Evolutionary conservation across 2,797 vertebrate species (phyloP).

Genomic region (Chloroceryle amazona): DNA sequence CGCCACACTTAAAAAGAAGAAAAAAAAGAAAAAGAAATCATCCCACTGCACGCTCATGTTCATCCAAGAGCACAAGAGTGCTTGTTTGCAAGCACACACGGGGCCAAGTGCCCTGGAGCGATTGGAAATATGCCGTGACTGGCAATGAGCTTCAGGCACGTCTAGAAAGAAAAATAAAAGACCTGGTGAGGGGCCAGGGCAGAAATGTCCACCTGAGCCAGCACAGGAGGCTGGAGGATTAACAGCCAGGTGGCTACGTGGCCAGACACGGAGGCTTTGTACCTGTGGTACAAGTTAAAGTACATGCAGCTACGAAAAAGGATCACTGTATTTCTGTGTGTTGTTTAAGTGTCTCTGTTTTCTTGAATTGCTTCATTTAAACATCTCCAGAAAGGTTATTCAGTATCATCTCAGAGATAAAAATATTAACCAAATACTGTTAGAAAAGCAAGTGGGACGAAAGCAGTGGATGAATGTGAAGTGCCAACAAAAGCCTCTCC

Average conservation of each 20-base stretch:
- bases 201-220: not conserved
- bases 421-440: not conserved
- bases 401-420: not conserved
- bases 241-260: accelerated
- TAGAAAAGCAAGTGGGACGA: not conserved
- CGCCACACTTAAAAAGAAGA: not conserved
- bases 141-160: not conserved
- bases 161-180: not conserved
- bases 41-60: not conserved
- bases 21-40: not conserved
- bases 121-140: not conserved
- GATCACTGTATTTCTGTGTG: not conserved
- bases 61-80: not conserved
- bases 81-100: not conserved
- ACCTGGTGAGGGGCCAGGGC: not conserved
- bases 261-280: not conserved
- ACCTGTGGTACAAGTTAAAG: not conserved
- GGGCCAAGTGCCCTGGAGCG: not conserved
- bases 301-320: not conserved
- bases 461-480: not conserved
- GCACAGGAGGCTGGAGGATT: not conserved
- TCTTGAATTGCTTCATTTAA: not conserved
- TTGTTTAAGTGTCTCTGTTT: not conserved
- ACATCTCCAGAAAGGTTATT: not conserved
- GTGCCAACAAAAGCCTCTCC: not conserved